phyloP scores from a whole-genome alignment of 1,140 invertebrate genomes.

The Drosophila mayri region DNA sequence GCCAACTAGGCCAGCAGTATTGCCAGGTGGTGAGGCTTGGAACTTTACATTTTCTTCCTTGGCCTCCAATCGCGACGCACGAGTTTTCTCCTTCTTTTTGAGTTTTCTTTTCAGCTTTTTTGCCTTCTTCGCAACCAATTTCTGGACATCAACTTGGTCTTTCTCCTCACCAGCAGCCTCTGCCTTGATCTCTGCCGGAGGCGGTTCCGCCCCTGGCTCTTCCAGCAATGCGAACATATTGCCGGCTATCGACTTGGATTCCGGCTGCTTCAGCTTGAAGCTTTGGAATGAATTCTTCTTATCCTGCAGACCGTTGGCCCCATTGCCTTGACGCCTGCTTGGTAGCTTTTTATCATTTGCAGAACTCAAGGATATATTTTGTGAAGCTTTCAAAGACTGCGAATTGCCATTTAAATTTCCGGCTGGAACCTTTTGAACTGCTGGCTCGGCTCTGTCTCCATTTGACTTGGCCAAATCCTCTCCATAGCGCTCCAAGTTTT shows the following conservation, averaged over 20 bases:
- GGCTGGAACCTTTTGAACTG: too few species aligned
- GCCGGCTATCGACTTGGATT: too few species aligned
- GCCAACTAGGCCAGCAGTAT: too few species aligned
- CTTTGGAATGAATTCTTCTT: neutral
- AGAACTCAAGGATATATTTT: neutral
- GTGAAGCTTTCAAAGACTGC: neutral
- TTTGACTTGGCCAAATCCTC: neutral
- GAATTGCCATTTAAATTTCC: neutral
- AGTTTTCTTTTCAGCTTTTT: neutral
- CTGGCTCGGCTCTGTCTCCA: neutral
- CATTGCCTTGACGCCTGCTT: neutral
- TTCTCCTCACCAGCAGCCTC: too few species aligned
- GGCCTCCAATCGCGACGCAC: too few species aligned
- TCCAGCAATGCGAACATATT: slow-evolving; percentile 6
- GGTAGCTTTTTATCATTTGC: neutral
- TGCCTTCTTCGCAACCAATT: neutral
- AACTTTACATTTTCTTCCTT: too few species aligned
- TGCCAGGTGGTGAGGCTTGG: neutral
- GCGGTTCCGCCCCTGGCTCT: neutral
- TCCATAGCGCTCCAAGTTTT: neutral
- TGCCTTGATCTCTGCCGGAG: too few species aligned
- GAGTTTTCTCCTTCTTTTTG: neutral
- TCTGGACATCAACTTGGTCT: neutral
- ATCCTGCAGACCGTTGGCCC: too few species aligned
- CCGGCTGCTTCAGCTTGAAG: neutral